Base-by-base conservation (phyloP, 2,797 vertebrate genomes). In the Enteromius thamalakanensis region DNA sequence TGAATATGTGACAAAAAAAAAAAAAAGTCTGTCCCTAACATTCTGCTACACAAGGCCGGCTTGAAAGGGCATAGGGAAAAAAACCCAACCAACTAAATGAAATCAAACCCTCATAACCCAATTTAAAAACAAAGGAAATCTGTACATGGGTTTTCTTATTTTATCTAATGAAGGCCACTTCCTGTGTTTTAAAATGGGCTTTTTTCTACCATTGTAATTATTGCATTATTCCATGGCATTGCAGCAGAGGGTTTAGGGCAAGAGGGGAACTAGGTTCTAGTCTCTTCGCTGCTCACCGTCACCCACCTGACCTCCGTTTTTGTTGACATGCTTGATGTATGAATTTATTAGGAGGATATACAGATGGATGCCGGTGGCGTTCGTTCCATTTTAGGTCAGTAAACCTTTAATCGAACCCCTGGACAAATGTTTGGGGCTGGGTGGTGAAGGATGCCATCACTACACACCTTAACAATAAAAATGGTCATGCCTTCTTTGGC, bases 121-220 rank as follows among this genome's bases (percentile, higher is more conserved):
- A 88, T 87, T 84, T 85, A 76, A 89, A 87, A 76, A 87, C 47
- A 71, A 86, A 72, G 75, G 37, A 84, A 26, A 91, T 80, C 90
- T 92, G 90, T 92, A 93, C 91, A 93, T 82, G 88, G 86, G 91
- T 90, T 85, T 76, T 55, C 26, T 42, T 21, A 7, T 37, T 87
- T 79, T 26, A 60, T 87, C 89, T 89, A 84, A 85, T 90, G 88
- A 95, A 95, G 95, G 94, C 90, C 94, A 95, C 94, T 93, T 94
- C 78, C 88, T 90, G 90, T 87, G 82, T 51, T 83, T 53, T 85
- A 76, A 80, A 83, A 88, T 76, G 84, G 90, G 88, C 75, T 82
- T 85, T 87, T 87, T 89, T 90, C 55, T 82, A 84, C 47, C 47
- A 77, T 88, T 90, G 88, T 85, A 89, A 87, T 94, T 95, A 95